Percentiles rank a stretch among this genome's conserved stretches.
Evolutionary conservation across 2,888 invertebrate genomes (phyloP).

Genomic region (Drosophila anceps): DNA sequence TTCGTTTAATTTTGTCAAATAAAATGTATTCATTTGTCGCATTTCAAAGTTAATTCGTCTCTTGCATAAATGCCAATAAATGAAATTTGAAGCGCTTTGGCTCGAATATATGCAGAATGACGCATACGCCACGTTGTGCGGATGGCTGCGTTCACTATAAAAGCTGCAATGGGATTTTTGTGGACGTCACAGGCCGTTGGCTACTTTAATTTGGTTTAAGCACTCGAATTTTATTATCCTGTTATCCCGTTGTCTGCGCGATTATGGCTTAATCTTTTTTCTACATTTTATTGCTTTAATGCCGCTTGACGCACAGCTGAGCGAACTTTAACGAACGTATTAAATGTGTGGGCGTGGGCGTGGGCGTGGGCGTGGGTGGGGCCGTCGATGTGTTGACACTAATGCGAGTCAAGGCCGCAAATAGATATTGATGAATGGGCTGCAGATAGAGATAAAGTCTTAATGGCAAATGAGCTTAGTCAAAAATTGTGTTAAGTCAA

Average conservation of each 20-base stretch:
- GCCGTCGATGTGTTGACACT: slow-evolving; percentile 12
- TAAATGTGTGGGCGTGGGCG: slow-evolving; percentile 7
- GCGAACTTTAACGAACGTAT: slow-evolving; percentile 12
- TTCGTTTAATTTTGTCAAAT: background rate
- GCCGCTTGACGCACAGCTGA: slow-evolving; percentile 15
- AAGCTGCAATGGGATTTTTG: slow-evolving; percentile 40
- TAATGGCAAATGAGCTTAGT: background rate
- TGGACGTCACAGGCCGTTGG: slow-evolving; percentile 33
- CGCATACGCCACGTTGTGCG: slow-evolving; percentile 37
- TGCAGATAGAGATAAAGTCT: slow-evolving; percentile 1
- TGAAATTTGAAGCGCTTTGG: slow-evolving; percentile 6
- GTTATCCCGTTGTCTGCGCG: slow-evolving; percentile 49
- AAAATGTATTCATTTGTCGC: background rate
- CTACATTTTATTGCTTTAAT: slow-evolving; percentile 24
- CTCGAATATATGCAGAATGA: slow-evolving; percentile 19
- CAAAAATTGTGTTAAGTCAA: background rate
- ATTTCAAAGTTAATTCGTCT: slow-evolving; percentile 1
- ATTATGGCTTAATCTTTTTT: slow-evolving; percentile 41
- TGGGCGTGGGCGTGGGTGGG: background rate
- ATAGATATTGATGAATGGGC: slow-evolving; percentile 8
- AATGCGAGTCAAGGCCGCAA: slow-evolving; percentile 14
- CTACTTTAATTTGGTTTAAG: slow-evolving; percentile 47
- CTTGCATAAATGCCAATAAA: slow-evolving; percentile 12
- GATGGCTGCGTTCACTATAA: slow-evolving; percentile 12
- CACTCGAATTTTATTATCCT: slow-evolving; percentile 65